A percentile compares a stretch with the other conserved stretches of the same genome.
phyloP scores from a whole-genome alignment of 2,888 invertebrate genomes.

The Cataglyphis albicans region DNA sequence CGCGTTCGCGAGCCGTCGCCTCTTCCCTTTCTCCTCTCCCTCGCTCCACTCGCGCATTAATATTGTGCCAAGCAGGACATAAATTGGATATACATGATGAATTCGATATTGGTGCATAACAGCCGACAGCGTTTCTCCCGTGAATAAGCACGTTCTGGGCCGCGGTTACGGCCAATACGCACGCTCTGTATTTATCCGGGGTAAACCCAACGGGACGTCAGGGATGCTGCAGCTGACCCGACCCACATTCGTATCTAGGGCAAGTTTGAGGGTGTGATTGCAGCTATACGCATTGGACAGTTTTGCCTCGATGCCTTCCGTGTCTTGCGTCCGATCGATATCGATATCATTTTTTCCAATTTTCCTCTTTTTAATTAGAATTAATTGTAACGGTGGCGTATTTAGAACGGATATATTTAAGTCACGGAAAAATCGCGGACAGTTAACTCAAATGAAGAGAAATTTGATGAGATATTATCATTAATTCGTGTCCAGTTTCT shows the following conservation, averaged over 20 bases:
- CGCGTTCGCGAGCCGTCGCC: neutral
- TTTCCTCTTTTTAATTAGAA: constrained; percentile 38
- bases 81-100: constrained; percentile 49
- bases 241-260: constrained; percentile 83
- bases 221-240: constrained; percentile 84
- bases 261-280: constrained; percentile 73
- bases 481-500: neutral
- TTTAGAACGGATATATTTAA: constrained; percentile 12
- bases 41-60: neutral
- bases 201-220: constrained; percentile 75
- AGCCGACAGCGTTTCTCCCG: constrained; percentile 66
- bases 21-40: no score
- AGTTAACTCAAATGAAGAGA: neutral
- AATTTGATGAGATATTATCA: constrained; percentile 6
- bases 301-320: constrained; percentile 39
- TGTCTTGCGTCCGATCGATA: constrained; percentile 61
- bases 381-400: neutral
- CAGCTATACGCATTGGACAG: constrained; percentile 41
- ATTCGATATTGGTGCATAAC: constrained; percentile 57
- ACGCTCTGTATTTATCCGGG: constrained; percentile 62
- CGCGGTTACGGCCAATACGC: constrained; percentile 65
- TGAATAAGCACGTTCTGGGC: constrained; percentile 60
- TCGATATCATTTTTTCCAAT: constrained; percentile 61
- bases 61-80: constrained; percentile 8
- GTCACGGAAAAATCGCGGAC: constrained; percentile 4